Evolutionary conservation across 2,888 invertebrate species (phyloP).

Genomic region (Cantharis flavilabris): DNA sequence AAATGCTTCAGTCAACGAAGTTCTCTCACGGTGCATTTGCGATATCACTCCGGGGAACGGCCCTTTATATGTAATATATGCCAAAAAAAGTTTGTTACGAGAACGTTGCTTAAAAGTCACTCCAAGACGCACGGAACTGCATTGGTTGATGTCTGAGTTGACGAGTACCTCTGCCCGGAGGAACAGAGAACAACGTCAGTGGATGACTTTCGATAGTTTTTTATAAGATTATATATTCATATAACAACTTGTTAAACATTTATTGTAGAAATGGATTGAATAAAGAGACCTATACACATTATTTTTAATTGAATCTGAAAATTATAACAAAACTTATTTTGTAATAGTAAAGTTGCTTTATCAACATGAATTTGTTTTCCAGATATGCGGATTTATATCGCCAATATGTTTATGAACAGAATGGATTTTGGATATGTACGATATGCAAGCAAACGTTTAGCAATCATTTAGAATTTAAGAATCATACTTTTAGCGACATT

Average conservation of each 20-base stretch:
- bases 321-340: neutral
- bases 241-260: neutral
- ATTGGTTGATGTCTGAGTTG: conserved; percentile 6
- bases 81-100: conserved; percentile 37
- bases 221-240: neutral
- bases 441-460: conserved; percentile 1
- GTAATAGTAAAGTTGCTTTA: neutral
- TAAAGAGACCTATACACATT: neutral
- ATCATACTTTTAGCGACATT: conserved; percentile 4
- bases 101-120: conserved; percentile 34
- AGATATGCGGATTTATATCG: conserved; percentile 11
- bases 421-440: conserved; percentile 6
- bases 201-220: neutral
- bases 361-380: conserved; percentile 2
- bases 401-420: neutral
- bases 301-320: neutral
- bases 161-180: no score
- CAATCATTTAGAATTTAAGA: conserved; percentile 1
- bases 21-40: conserved; percentile 44
- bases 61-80: conserved; percentile 53
- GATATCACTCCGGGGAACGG: conserved; percentile 39
- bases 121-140: conserved; percentile 32
- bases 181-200: no score
- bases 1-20: conserved; percentile 45
- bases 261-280: neutral